Percentiles rank a stretch among this genome's conserved stretches.
Conservation (phyloP, 2,797 vertebrate genomes). For the Valencia hispanica region DNA sequence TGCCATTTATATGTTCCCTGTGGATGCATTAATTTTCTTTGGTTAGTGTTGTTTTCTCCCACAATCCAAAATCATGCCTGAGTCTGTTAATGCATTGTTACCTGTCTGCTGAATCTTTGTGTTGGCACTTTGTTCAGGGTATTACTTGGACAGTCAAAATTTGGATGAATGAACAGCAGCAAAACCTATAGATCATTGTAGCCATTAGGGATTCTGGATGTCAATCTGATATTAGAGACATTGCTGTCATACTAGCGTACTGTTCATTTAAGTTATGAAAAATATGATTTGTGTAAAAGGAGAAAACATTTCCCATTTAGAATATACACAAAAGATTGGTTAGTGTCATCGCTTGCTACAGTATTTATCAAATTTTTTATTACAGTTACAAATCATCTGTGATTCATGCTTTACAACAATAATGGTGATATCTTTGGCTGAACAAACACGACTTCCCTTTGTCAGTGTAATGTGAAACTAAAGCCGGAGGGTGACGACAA, state of each 20-base stretch:
- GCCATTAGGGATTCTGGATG: not conserved
- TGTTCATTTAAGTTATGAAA: constrained; percentile 5
- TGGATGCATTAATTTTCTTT: not conserved
- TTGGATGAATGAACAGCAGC: too few species aligned
- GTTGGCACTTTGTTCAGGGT: not conserved
- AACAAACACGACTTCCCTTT: constrained; percentile 41
- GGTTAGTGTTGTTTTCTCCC: not conserved
- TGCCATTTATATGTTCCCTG: not conserved
- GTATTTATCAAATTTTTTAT: constrained; percentile 18
- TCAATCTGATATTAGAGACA: not conserved
- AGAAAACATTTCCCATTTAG: not conserved
- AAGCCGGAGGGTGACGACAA: constrained; percentile 49
- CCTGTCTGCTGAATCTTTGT: not conserved
- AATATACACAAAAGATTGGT: constrained; percentile 2
- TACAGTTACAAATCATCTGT: constrained; percentile 5
- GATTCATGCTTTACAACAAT: constrained; percentile 38
- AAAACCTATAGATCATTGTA: not conserved
- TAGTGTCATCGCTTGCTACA: not conserved
- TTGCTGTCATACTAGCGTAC: not conserved
- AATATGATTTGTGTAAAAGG: constrained; percentile 12
- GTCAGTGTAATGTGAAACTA: constrained; percentile 43
- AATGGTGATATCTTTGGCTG: constrained; percentile 31
- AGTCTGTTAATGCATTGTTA: not conserved
- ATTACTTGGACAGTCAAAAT: too few species aligned
- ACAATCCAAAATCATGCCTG: not conserved